A percentile compares a stretch with the other conserved stretches of the same genome.
phyloP scores from a whole-genome alignment of 2,113 vertebrate genomes.

The Cervus canadensis region DNA sequence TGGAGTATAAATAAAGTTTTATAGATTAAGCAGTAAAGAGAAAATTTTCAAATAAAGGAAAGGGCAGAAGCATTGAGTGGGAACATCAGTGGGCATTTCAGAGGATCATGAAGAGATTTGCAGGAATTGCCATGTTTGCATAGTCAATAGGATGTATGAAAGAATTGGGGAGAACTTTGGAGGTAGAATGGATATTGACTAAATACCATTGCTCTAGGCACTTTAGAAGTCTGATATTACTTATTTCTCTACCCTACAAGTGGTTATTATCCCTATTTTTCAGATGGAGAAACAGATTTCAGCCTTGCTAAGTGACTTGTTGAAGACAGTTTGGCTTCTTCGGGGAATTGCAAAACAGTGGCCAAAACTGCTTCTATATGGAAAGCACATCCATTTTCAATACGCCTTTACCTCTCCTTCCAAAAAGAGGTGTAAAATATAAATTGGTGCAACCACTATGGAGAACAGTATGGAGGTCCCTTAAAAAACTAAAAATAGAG shows the following conservation, averaged over 20 bases:
- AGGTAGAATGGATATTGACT: not conserved
- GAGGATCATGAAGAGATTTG: not conserved
- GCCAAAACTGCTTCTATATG: not conserved
- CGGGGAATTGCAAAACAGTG: not conserved
- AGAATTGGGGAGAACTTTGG: not conserved
- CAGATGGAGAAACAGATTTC: not conserved
- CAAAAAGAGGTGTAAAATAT: not conserved
- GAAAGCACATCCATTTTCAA: not conserved
- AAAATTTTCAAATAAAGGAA: not conserved
- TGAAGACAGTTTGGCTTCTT: not conserved
- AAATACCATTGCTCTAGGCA: not conserved
- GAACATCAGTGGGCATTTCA: not conserved
- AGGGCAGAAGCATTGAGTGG: not conserved
- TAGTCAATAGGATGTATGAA: not conserved
- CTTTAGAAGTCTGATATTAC: not conserved
- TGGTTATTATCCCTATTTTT: not conserved
- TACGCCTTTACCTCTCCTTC: not conserved
- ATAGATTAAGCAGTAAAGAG: not conserved
- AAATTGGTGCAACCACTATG: not conserved
- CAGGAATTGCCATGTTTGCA: not conserved
- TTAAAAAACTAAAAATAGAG: not conserved
- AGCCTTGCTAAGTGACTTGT: not conserved
- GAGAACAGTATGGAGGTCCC: not conserved
- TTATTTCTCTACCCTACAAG: not conserved
- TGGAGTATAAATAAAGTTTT: not conserved